phyloP scores from a whole-genome alignment of 2,113 vertebrate genomes.

The Pseudopipra pipra region DNA sequence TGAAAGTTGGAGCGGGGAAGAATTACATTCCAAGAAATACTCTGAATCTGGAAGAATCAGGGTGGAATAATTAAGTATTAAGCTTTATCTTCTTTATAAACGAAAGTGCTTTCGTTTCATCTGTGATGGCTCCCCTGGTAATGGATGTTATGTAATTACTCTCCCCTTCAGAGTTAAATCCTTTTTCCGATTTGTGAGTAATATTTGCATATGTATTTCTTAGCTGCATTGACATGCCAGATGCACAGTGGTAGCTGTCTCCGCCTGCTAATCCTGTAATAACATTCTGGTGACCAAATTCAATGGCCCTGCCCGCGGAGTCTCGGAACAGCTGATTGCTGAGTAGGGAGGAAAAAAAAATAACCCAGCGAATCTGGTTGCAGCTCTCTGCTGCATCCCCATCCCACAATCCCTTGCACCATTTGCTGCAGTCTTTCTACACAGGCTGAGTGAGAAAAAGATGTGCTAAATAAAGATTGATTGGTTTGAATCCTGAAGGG shows the following conservation, averaged over 20 bases:
- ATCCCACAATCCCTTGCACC: constrained; percentile 84
- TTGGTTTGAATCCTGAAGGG: constrained; percentile 65
- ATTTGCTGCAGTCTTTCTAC: constrained; percentile 87
- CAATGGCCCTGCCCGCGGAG: constrained; percentile 58
- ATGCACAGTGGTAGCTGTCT: background rate
- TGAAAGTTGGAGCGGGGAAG: background rate
- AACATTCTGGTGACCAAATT: constrained; percentile 50
- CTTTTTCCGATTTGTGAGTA: background rate
- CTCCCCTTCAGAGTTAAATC: background rate
- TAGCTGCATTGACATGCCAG: background rate
- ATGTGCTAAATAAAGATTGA: constrained; percentile 79
- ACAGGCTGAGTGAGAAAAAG: constrained; percentile 75
- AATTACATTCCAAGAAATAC: background rate
- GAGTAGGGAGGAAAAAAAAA: constrained; percentile 71
- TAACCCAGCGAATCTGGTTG: constrained; percentile 75
- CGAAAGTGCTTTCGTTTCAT: background rate
- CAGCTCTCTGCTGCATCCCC: constrained; percentile 83
- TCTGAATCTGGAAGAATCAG: background rate
- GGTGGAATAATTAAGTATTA: background rate
- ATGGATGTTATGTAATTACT: background rate
- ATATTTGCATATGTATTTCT: background rate
- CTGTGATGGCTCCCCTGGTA: background rate
- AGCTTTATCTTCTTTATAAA: background rate
- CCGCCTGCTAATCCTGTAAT: constrained; percentile 44
- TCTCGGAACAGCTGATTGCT: constrained; percentile 76